Base-by-base conservation (phyloP, 2,113 vertebrate genomes). In the Macaca mulatta region DNA sequence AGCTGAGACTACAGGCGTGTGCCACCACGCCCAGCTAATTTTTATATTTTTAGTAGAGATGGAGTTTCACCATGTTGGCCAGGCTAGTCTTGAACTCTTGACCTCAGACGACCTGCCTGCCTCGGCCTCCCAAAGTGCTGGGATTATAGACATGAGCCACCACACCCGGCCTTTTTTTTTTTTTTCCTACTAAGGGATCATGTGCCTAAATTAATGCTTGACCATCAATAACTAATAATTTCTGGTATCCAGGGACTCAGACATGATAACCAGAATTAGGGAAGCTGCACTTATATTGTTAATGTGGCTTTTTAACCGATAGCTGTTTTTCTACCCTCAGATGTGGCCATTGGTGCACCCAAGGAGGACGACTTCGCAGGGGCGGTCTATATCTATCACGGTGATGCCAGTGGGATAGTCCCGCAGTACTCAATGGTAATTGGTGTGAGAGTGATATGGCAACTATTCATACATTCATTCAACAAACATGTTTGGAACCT, bases 381-480 rank as follows among this genome's bases (percentile, higher is more conserved):
- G 93, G 99, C 99, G 0, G 99, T 99, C 38, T 99, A 99, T 79
- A 99, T 99, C 98, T 99, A 99, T 93, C 99, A 99, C 0, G 99
- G 99, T 0, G 99, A 99, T 2, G 91, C 98, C 32, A 27, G 90
- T 45, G 99, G 99, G 88, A 99, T 99, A 8, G 97, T 99, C 84
- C 98, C 97, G 77, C 99, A 99, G 95, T 99, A 99, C 97, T 99
- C 99, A 38, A 99, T 99, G 99, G 99, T 99, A 99, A 98, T 86
- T 97, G 87, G 1, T 48, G 1, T 2, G 72, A 10, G 57, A 32
- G 55, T 9, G 50, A 32, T 20, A 3, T 50, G 95, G 32, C 20
- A 1, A 0, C 32, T 57, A 18, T 69, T 48, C 30, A 12, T 2
- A 25, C 75, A 25, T 27, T 86, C 64, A n/a, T 12, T 70, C 18